Conservation (phyloP, 2,113 vertebrate genomes). For the Corythornis cristatus region DNA sequence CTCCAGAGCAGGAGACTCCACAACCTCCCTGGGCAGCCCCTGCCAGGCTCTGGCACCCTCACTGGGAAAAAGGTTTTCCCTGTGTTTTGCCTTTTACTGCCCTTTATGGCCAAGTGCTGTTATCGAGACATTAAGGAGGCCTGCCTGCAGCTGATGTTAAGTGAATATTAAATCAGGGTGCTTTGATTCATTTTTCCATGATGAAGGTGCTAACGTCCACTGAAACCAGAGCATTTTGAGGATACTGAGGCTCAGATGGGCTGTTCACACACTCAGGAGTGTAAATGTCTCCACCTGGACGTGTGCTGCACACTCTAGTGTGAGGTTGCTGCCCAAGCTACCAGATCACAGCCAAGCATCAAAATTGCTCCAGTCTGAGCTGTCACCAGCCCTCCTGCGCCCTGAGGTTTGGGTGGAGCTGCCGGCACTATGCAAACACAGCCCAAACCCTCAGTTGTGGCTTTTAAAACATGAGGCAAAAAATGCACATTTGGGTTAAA, state of each 20-base stretch:
- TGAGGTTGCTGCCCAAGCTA: not conserved
- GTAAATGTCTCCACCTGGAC: not conserved
- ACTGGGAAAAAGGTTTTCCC: too few relatives aligned
- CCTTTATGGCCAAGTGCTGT: too few relatives aligned
- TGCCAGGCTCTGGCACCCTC: too few relatives aligned
- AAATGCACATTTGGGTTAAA: not conserved
- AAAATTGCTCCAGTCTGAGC: not conserved
- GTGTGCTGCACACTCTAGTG: fast-evolving
- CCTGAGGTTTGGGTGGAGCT: not conserved
- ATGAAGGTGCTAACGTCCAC: too few relatives aligned
- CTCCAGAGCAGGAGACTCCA: too few relatives aligned
- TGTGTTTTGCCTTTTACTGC: too few relatives aligned
- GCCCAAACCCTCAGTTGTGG: not conserved
- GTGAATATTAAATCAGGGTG: too few relatives aligned
- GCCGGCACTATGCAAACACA: not conserved
- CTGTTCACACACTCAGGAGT: not conserved
- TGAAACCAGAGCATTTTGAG: not conserved
- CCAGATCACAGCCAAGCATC: not conserved
- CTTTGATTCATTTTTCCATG: too few relatives aligned
- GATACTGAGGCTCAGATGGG: not conserved
- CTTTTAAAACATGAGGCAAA: not conserved
- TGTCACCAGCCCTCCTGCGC: not conserved
- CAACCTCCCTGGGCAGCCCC: too few relatives aligned
- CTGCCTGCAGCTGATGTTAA: too few relatives aligned
- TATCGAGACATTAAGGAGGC: too few relatives aligned